Base-by-base conservation (phyloP, 2,888 invertebrate species). In the Omphaloscelis lunosa region DNA sequence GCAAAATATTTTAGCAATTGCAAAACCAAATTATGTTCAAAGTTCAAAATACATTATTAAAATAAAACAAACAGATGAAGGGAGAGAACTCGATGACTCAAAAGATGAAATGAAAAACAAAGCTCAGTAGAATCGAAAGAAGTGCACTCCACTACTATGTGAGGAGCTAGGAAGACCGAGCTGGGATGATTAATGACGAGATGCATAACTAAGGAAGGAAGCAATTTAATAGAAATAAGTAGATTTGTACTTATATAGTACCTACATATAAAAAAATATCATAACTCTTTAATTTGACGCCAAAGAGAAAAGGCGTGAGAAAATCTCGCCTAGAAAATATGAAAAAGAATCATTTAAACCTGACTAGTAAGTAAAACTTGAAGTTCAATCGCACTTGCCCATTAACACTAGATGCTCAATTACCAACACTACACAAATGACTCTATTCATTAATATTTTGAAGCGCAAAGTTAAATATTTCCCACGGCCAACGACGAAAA, bases 401-500 rank as follows among this genome's bases (percentile, higher is more conserved):
- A 85, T 85, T 83, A 90, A 86, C 86, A 86, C 84, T 86, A 80
- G 72, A 85, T 83, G 84, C 75, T 88, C 88, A 86, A 90, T 89
- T 91, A 89, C 82, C 87, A 85, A 85, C 86, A 84, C 85, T 78
- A 86, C 82, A 87, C 88, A 90, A 91, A 90, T 88, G 89, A 90
- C 89, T 83, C 77, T 75, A 86, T 89, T 90, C 90, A 90, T 90
- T 91, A 88, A 90, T 77, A 80, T 91, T 90, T 88, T 61, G 72
- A 85, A 88, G 85, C 88, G 89, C 90, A 87, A 90, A 89, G 84
- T 89, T 85, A 65, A 83, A 85, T 82, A 85, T 90, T 95, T 95
- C 94, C 91, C 94, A 95, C 94, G 95, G 89, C 82, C 81, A 80
- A 67, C 83, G 86, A 86, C 85, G 85, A 90, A 89, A 90, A 88